These are phyloP conservation scores for Taenioides sp. DNA, from an alignment of 2,797 vertebrate genomes.

Conservation along the genomic window DNA sequence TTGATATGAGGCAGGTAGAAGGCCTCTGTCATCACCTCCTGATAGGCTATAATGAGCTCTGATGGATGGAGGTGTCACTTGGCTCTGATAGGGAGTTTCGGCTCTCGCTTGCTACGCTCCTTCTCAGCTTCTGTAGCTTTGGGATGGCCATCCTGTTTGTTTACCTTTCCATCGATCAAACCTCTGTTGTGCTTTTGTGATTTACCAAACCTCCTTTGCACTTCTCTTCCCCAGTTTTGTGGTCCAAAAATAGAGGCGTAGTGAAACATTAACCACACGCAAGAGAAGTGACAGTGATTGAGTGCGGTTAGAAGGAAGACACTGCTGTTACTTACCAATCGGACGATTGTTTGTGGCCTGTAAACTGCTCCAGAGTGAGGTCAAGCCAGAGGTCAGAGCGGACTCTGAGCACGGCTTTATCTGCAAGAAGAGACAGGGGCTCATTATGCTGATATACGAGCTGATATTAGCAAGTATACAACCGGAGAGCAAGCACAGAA, in stretches of 20 bases:
- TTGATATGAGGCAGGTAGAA: constrained; percentile 20
- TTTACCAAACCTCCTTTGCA: constrained; percentile 63
- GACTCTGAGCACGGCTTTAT: constrained; percentile 54
- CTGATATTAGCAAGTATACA: constrained; percentile 39
- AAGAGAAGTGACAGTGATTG: constrained; percentile 71
- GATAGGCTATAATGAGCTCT: constrained; percentile 57
- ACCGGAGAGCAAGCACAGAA: constrained; percentile 21
- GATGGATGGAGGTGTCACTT: constrained; percentile 65
- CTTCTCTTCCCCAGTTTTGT: constrained; percentile 31
- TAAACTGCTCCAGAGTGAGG: constrained; percentile 64
- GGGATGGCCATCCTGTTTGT: constrained; percentile 64
- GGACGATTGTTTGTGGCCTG: constrained; percentile 71
- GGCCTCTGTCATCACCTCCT: constrained; percentile 23
- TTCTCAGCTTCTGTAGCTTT: constrained; percentile 23
- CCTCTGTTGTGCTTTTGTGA: constrained; percentile 68
- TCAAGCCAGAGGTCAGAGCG: constrained; percentile 69
- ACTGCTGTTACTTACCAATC: constrained; percentile 67
- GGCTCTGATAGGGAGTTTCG: constrained; percentile 53
- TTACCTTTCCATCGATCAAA: constrained; percentile 74
- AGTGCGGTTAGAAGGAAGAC: constrained; percentile 72
- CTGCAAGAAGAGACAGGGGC: constrained; percentile 46
- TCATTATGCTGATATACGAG: constrained; percentile 59
- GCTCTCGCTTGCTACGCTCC: constrained; percentile 27
- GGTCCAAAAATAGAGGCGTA: constrained; percentile 41
- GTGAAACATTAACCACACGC: constrained; percentile 80